Percentiles rank a stretch among this genome's conserved stretches.
Evolutionary conservation across 2,797 vertebrate species (phyloP).

Genomic region (Falco peregrinus): DNA sequence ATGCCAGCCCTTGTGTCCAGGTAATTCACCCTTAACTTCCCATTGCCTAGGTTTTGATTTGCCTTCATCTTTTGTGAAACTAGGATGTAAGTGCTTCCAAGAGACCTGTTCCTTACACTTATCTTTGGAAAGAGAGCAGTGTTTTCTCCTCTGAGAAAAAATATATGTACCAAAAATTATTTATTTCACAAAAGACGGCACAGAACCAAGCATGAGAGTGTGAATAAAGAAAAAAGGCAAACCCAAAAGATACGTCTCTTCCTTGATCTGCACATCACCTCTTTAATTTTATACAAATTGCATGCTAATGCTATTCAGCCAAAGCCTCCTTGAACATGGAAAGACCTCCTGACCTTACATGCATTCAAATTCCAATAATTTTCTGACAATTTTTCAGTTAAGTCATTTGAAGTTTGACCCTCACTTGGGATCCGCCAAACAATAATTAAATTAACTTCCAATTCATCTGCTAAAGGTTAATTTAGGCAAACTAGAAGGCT

Average conservation of each 20-base stretch:
- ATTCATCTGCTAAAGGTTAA: neutral
- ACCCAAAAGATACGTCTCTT: neutral
- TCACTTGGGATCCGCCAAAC: neutral
- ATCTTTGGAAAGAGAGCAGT: neutral
- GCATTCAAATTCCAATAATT: conserved; percentile 1
- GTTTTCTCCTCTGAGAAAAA: neutral
- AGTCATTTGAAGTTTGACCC: conserved; percentile 8
- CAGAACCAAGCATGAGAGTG: neutral
- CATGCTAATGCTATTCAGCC: conserved; percentile 13
- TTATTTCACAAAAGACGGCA: neutral
- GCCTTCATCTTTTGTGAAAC: neutral
- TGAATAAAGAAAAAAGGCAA: neutral
- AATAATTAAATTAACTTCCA: conserved; percentile 43
- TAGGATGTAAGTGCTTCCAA: neutral
- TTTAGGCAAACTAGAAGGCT: neutral
- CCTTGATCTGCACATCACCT: neutral
- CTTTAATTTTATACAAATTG: conserved; percentile 13
- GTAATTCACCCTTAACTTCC: neutral
- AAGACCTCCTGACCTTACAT: conserved; percentile 27
- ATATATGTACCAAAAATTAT: neutral
- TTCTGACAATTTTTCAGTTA: neutral
- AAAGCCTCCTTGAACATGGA: conserved; percentile 18
- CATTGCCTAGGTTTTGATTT: neutral
- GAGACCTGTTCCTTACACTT: neutral
- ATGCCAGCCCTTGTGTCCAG: neutral